Conservation (phyloP, 2,113 vertebrate genomes). For the Myxocyprinus asiaticus region DNA sequence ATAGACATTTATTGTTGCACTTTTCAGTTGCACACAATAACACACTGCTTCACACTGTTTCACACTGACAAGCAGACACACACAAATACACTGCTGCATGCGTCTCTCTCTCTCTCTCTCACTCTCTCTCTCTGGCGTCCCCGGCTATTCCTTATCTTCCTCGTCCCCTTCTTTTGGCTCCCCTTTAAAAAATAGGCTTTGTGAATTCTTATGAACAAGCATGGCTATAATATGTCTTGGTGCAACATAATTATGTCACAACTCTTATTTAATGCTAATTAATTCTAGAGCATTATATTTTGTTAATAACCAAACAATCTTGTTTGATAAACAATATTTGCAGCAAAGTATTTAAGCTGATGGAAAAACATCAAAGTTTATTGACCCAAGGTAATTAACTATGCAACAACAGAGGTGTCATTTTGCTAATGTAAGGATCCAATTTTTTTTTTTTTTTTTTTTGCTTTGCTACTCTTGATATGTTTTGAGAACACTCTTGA, state of each 20-base stretch:
- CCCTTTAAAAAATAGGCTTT: conserved; percentile 18
- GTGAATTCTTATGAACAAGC: conserved; percentile 40
- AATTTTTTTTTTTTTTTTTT: neutral
- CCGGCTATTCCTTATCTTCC: too few species aligned
- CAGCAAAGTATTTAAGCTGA: neutral
- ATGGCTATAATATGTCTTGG: neutral
- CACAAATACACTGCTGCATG: too few species aligned
- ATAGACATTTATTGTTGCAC: too few species aligned
- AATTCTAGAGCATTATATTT: conserved; percentile 17
- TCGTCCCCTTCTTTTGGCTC: neutral
- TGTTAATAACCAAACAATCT: conserved; percentile 10
- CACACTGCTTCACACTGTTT: too few species aligned
- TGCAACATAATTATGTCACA: neutral
- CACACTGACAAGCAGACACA: too few species aligned
- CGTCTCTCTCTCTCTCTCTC: too few species aligned
- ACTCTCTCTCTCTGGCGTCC: too few species aligned
- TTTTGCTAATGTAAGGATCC: too few species aligned
- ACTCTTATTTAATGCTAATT: conserved; percentile 36
- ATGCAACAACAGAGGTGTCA: neutral
- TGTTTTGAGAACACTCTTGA: neutral
- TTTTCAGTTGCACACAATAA: too few species aligned
- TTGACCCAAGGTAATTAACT: conserved; percentile 1
- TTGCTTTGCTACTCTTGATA: neutral
- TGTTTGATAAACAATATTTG: conserved; percentile 18
- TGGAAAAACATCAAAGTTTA: neutral